Evolutionary conservation across 2,797 vertebrate genomes (phyloP), one percentile per base, ranked within the genome.

Genomic region (Hoplostethus mediterraneus): DNA sequence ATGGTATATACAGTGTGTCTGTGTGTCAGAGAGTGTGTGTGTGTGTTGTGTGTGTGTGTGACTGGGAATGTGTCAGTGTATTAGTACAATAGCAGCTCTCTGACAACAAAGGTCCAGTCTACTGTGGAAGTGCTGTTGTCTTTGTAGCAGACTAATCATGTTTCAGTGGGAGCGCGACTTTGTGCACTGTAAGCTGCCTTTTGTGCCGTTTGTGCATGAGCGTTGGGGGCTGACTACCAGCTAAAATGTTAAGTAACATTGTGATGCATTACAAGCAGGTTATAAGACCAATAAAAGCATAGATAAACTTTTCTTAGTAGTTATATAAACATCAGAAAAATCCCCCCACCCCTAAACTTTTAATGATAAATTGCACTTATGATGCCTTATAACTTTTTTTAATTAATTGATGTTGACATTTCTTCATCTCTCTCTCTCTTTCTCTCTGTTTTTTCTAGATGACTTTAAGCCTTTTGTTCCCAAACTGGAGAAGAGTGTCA

Each of bases 401-500:
- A 69, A 21, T 52, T 0, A 64, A 12, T 42, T 14, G 30, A 16
- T 36, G 31, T 58, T 2, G 60, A 73, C 17, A 62, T 31, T 40
- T 52, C 53, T 44, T 8, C 10, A 17, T 28, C 14, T 57, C 33
- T 54, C 9, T 67, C 14, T 78, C 4, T 44, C 0, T 60, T 21
- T 56, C 31, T 56, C 44, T 56, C 0, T 44, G 13, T 44, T 9
- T 38, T 57, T 47, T 65, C 25, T 93, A 98, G 97, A 97, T 80
- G 95, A 97, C 85, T 97, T 95, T 83, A 96, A 97, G 87, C 95
- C 96, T 0, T 96, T 96, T 84, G 93, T 97, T 85, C 97, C 97
- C 61, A 98, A 98, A 79, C 91, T 99, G 93, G 97, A 99, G 95
- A 98, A 98, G 93, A 99, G 97, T 52, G 96, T 99, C 86, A 98